Evolutionary conservation across 2,888 invertebrate genomes (phyloP).

Genomic region (Buathra laborator): DNA sequence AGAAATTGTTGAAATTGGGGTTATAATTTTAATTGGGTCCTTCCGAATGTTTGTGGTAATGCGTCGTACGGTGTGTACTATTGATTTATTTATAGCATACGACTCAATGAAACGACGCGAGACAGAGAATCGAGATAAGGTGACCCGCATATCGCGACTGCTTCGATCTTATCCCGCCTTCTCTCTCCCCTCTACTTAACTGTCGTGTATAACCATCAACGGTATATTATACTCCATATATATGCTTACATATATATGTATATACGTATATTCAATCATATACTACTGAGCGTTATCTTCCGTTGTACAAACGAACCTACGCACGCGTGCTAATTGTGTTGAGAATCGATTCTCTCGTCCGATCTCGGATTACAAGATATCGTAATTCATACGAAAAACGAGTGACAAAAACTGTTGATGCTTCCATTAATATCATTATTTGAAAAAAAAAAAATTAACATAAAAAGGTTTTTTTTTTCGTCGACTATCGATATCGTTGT

Average conservation of each 20-base stretch:
- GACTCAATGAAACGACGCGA: slow-evolving; percentile 18
- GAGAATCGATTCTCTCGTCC: not conserved
- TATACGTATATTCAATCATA: not conserved
- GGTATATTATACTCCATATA: not conserved
- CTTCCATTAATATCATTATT: not conserved
- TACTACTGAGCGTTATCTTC: not conserved
- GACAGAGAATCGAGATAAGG: slow-evolving; percentile 41
- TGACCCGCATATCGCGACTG: slow-evolving; percentile 41
- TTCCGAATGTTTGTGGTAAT: not conserved
- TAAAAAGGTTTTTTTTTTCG: not conserved
- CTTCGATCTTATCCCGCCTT: slow-evolving; percentile 4
- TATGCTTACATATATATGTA: not conserved
- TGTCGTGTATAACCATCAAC: slow-evolving; percentile 5
- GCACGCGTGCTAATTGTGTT: slow-evolving; percentile 10
- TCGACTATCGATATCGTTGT: not conserved
- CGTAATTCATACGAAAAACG: not conserved
- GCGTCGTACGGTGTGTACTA: not conserved
- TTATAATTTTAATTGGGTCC: not conserved
- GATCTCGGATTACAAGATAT: slow-evolving; percentile 3
- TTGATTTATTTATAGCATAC: slow-evolving; percentile 2
- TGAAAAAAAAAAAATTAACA: not conserved
- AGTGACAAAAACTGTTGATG: not conserved
- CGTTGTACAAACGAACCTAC: not conserved
- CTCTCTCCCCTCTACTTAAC: too few relatives aligned
- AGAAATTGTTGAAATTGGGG: not conserved